Percentiles rank a stretch among this genome's conserved stretches.
Evolutionary conservation across 2,797 vertebrate genomes (phyloP).

Genomic region (Pygocentrus nattereri): DNA sequence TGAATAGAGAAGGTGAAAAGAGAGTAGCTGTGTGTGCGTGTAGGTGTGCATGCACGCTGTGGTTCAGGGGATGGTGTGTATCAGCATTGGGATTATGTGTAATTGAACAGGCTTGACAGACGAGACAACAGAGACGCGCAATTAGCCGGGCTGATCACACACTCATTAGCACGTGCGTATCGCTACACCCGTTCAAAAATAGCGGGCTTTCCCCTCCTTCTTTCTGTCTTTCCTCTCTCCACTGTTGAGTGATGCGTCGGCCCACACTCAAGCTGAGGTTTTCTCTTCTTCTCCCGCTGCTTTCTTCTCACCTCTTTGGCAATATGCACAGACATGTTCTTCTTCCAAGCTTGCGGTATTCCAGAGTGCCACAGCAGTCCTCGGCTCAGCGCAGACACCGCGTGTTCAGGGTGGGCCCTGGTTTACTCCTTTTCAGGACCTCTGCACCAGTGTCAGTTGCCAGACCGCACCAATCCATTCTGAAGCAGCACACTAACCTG

Average conservation of each 20-base stretch:
- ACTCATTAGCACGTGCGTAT: constrained; percentile 66
- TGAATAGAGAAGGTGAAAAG: constrained; percentile 60
- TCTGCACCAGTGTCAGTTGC: constrained; percentile 72
- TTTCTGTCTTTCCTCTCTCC: not conserved
- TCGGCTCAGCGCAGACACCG: not conserved
- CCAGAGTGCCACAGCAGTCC: constrained; percentile 25
- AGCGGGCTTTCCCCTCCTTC: constrained; percentile 13
- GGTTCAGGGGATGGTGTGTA: constrained; percentile 76
- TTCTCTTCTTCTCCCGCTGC: constrained; percentile 30
- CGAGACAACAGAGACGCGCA: constrained; percentile 72
- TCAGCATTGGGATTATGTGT: constrained; percentile 78
- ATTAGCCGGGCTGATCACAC: constrained; percentile 81
- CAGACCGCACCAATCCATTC: constrained; percentile 26
- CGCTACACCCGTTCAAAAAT: constrained; percentile 58
- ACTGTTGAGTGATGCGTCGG: constrained; percentile 32
- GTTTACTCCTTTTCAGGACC: constrained; percentile 65
- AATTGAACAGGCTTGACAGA: constrained; percentile 80
- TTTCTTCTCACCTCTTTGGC: constrained; percentile 38
- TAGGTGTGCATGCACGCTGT: constrained; percentile 67
- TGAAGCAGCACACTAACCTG: not conserved
- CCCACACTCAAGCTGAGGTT: constrained; percentile 21
- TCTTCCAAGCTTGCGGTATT: constrained; percentile 24
- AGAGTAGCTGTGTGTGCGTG: constrained; percentile 55
- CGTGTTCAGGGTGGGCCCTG: constrained; percentile 18
- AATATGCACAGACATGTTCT: constrained; percentile 44